These are phyloP conservation scores for Bilobella aurantiaca DNA, from an alignment of 1,140 invertebrate species.

Conservation along the genomic window DNA sequence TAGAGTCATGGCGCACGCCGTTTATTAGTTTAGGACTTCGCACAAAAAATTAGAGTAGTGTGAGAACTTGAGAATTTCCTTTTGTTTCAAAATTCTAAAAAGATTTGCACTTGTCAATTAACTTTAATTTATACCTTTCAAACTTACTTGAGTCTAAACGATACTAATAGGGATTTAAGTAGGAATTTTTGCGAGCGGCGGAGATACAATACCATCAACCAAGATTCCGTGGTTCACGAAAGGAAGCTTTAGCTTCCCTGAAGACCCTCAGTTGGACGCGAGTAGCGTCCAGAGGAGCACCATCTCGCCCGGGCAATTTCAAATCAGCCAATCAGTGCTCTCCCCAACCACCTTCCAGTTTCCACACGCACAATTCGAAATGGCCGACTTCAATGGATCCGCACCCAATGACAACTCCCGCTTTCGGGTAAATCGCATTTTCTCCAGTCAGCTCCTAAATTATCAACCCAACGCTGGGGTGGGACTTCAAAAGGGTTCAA, in stretches of 20 bases:
- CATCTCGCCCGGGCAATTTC: neutral
- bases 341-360: too few relatives aligned
- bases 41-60: neutral
- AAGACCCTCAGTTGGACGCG: slow-evolving; percentile 7
- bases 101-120: neutral
- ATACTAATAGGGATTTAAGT: neutral
- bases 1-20: too few relatives aligned
- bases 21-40: too few relatives aligned
- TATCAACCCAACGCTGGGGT: neutral
- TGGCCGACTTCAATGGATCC: slow-evolving; percentile 5
- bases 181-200: neutral
- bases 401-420: slow-evolving; percentile 17
- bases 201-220: slow-evolving; percentile 10
- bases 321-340: neutral
- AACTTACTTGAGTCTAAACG: too few relatives aligned
- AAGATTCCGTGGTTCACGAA: slow-evolving; percentile 35
- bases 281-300: neutral
- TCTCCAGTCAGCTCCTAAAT: slow-evolving; percentile 25
- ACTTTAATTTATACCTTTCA: neutral
- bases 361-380: too few relatives aligned
- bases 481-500: slow-evolving; percentile 1
- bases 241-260: slow-evolving; percentile 33
- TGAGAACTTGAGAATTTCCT: neutral
- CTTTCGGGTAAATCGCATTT: slow-evolving; percentile 32
- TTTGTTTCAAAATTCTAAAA: neutral